A percentile compares a stretch with the other conserved stretches of the same genome.
Conservation (phyloP, 2,113 vertebrate species). For the Chlorocebus sabaeus region DNA sequence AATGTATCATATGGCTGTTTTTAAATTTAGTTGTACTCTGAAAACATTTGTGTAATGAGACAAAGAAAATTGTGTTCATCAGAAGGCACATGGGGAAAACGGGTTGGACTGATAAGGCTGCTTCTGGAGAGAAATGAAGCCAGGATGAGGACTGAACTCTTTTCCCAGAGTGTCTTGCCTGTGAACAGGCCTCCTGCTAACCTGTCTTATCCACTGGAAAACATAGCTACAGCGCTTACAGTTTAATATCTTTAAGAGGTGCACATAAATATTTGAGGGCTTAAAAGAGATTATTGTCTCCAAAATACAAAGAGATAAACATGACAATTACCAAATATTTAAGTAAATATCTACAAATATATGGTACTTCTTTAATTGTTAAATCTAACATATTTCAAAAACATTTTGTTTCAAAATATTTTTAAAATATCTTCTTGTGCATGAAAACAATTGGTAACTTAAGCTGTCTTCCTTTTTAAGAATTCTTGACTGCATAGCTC, state of each 20-base stretch:
- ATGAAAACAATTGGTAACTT: not conserved
- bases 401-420: not conserved
- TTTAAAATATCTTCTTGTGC: conserved; percentile 34
- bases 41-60: conserved; percentile 9
- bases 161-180: not conserved
- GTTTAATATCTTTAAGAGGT: not conserved
- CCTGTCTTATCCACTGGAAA: not conserved
- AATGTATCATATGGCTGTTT: conserved; percentile 13
- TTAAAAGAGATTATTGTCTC: not conserved
- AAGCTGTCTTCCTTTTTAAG: conserved; percentile 29
- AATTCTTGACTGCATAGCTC: not conserved
- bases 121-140: not conserved
- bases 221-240: not conserved
- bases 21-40: not conserved
- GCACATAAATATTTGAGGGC: not conserved
- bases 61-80: not conserved
- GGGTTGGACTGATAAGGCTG: not conserved
- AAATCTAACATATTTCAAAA: not conserved
- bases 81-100: not conserved
- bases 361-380: not conserved
- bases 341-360: not conserved
- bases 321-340: not conserved
- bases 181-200: not conserved
- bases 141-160: not conserved
- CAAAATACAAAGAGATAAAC: not conserved